Conservation (phyloP, 2,888 invertebrate genomes). For the Buathra laborator region DNA sequence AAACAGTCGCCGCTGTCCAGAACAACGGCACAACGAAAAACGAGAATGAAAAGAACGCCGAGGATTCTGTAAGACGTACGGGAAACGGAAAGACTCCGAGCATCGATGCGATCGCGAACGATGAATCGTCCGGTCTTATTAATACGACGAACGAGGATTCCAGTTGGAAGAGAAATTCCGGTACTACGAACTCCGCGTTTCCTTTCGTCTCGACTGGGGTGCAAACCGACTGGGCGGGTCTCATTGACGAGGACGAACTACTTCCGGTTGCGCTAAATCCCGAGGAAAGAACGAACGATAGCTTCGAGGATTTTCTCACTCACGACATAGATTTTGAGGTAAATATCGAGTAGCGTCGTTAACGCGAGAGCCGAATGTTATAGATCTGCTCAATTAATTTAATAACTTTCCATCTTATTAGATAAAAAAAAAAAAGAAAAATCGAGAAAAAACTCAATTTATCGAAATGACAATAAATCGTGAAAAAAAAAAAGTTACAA, state of each 20-base stretch:
- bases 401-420: not conserved
- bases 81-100: conserved; percentile 59
- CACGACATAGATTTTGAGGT: conserved; percentile 88
- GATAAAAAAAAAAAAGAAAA: not conserved
- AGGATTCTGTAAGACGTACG: conserved; percentile 55
- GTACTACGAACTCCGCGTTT: conserved; percentile 65
- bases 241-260: conserved; percentile 80
- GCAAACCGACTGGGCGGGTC: conserved; percentile 86
- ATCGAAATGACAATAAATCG: not conserved
- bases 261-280: conserved; percentile 76
- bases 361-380: not conserved
- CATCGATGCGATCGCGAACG: conserved; percentile 37
- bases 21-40: conserved; percentile 52
- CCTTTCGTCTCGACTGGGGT: conserved; percentile 85
- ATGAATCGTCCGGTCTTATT: conserved; percentile 35
- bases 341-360: conserved; percentile 57
- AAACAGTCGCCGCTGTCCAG: conserved; percentile 63
- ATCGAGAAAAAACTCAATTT: too few relatives aligned
- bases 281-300: conserved; percentile 83
- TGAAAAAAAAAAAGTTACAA: not conserved
- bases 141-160: conserved; percentile 63
- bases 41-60: conserved; percentile 73
- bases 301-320: conserved; percentile 87
- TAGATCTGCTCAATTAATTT: not conserved
- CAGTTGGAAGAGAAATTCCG: conserved; percentile 69